Conservation (phyloP, 2,888 invertebrate genomes). For the Chorisops tibialis region DNA sequence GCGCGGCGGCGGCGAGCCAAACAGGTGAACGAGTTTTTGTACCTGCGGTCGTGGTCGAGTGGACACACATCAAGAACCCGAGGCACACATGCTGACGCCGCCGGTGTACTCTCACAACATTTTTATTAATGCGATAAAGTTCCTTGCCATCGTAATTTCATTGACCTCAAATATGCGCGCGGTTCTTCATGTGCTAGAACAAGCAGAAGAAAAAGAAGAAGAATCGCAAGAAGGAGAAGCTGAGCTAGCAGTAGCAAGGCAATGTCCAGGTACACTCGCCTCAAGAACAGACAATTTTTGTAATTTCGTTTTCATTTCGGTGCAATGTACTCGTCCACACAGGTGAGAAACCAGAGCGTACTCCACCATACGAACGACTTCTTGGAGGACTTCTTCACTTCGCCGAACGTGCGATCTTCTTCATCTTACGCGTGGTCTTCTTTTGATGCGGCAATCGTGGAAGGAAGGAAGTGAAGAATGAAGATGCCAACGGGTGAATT, state of each 20-base stretch:
- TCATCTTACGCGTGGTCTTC: too few species aligned
- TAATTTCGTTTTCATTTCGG: slow-evolving; percentile 23
- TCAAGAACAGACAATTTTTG: slow-evolving; percentile 1
- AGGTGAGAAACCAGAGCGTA: slow-evolving; percentile 6
- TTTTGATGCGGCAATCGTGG: too few species aligned
- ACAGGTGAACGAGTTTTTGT: too few species aligned
- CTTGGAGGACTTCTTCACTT: too few species aligned
- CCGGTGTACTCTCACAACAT: background rate
- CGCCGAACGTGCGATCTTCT: too few species aligned
- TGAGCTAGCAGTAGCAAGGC: background rate
- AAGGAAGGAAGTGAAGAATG: too few species aligned
- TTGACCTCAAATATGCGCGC: slow-evolving; percentile 10
- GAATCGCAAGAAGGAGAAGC: too few species aligned
- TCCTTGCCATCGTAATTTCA: slow-evolving; percentile 19
- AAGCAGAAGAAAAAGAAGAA: background rate
- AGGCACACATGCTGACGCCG: background rate
- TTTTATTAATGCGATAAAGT: slow-evolving; percentile 16
- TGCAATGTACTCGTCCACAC: slow-evolving; percentile 6
- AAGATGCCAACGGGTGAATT: too few species aligned
- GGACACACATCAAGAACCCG: slow-evolving; percentile 18
- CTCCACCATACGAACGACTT: too few species aligned
- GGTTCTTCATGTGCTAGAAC: background rate
- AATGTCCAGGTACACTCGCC: background rate
- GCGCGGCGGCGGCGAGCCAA: too few species aligned
- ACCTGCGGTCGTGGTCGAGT: background rate